Evolutionary conservation across 2,113 vertebrate species (phyloP).

Genomic region (Glareola pratincola): DNA sequence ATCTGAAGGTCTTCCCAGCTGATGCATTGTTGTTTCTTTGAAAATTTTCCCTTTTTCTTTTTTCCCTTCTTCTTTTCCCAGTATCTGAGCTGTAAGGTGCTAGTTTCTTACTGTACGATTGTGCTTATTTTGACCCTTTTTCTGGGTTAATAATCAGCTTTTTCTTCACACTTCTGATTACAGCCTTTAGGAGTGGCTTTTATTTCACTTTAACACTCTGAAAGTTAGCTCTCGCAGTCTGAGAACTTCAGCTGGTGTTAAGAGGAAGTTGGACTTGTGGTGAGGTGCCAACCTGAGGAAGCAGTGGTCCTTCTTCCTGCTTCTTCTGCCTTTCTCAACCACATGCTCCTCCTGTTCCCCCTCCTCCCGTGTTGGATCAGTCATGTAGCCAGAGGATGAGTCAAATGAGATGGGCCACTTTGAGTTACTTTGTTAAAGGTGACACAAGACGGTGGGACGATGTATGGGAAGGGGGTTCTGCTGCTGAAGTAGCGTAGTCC

Average conservation of each 20-base stretch:
- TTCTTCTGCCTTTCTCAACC: background rate
- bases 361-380: background rate
- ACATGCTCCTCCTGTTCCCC: background rate
- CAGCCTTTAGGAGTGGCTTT: background rate
- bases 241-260: background rate
- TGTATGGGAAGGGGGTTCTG: background rate
- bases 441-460: background rate
- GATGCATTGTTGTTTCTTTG: background rate
- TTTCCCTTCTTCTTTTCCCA: background rate
- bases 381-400: background rate
- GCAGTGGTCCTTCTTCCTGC: background rate
- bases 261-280: background rate
- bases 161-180: background rate
- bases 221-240: background rate
- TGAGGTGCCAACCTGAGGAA: background rate
- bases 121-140: background rate
- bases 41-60: background rate
- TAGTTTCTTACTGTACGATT: background rate
- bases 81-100: background rate
- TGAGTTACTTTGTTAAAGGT: background rate
- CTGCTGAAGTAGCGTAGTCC: background rate
- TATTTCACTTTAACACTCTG: background rate
- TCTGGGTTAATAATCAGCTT: background rate
- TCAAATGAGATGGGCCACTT: background rate
- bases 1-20: background rate